Evolutionary conservation across 2,113 vertebrate species (phyloP).

Genomic region (Poeciliopsis prolifica): DNA sequence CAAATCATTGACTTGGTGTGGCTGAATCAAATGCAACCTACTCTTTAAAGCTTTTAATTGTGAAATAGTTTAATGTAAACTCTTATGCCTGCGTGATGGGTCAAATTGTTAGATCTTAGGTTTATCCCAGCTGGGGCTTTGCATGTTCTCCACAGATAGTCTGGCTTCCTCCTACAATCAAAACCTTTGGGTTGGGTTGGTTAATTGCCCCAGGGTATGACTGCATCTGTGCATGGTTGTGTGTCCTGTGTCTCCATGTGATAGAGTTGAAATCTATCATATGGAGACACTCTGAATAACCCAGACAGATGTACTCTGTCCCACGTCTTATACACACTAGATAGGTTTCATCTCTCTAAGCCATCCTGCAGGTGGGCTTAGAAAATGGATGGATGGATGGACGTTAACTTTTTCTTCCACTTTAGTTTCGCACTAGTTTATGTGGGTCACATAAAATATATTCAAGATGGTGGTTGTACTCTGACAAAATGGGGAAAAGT

Average conservation of each 20-base stretch:
- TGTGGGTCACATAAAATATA: background rate
- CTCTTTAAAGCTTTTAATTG: too few relatives aligned
- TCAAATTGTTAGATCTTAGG: background rate
- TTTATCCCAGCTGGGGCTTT: background rate
- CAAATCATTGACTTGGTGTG: too few relatives aligned
- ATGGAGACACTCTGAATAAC: too few relatives aligned
- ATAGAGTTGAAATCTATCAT: background rate
- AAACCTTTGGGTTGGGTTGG: background rate
- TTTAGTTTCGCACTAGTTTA: background rate
- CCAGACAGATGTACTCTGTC: too few relatives aligned
- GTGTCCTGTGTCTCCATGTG: background rate
- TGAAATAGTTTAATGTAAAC: background rate
- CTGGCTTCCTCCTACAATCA: background rate
- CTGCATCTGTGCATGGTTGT: background rate
- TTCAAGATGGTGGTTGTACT: background rate
- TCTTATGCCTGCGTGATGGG: background rate
- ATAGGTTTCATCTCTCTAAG: background rate
- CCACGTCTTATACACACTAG: too few relatives aligned
- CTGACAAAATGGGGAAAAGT: background rate
- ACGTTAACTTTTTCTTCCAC: background rate
- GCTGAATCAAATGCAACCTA: too few relatives aligned
- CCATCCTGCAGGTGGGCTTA: background rate
- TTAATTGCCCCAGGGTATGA: background rate
- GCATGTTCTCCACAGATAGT: background rate
- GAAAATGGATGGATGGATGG: background rate